Evolutionary conservation across 2,113 vertebrate species (phyloP), one percentile per base, ranked within the genome.

Genomic region (Carassius carassius): DNA sequence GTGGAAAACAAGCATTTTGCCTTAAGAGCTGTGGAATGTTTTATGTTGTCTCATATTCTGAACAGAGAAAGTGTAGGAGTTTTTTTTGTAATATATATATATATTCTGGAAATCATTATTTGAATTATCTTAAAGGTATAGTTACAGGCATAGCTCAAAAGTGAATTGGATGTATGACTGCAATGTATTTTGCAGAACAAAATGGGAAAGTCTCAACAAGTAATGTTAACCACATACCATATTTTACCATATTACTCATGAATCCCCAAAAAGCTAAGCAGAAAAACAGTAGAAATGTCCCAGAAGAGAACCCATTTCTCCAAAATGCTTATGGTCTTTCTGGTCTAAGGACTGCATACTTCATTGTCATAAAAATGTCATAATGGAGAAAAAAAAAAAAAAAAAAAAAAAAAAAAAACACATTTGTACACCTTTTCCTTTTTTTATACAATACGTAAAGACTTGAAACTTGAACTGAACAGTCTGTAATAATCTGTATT

Each of bases 11-110:
- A 3, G 12, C 76, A 23, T 7, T 14, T 1, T 10, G 35, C 11
- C 13, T 63, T 63, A n/a, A n/a, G 37, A 79, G 77, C n/a, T 63
- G 37, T 16, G 58, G 56, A n/a, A 21, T 63, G 77, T 79, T 79
- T 79, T 58, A 23, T 62, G 25, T 54, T 77, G 49, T 21, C 4
- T 78, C 19, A 14, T 32, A 12, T 37, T 60, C 19, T 60, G 32
- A 78, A 8, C 29, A 78, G 75, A 37, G 4, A 58, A 58, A 14
- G 51, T 47, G 44, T 76, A 19, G 19, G 35, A 72, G 35, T n/a
- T 10, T 21, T 70, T n/a, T n/a, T n/a, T n/a, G n/a, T n/a, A n/a
- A 32, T 5, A 19, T 35, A 69, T 19, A 11, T 37, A 37, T 11
- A 37, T 4, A 54, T n/a, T n/a, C n/a, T n/a, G n/a, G n/a, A n/a